These are phyloP conservation scores for Odontomachus brunneus DNA, from an alignment of 1,140 invertebrate genomes.

Conservation along the genomic window DNA sequence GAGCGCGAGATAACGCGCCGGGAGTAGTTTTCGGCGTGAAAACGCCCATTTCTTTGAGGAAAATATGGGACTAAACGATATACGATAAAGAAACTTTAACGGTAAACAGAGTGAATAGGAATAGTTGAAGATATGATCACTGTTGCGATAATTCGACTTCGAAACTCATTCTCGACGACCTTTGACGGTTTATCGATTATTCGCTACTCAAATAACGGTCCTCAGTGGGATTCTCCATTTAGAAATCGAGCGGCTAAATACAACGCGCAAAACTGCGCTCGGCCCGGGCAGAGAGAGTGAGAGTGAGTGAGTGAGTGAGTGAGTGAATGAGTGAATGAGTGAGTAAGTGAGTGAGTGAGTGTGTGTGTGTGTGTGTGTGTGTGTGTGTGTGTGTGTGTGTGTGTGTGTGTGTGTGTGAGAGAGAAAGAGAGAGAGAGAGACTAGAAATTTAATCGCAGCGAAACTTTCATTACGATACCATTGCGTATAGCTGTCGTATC, in stretches of 20 bases:
- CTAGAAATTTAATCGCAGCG: conserved; percentile 3
- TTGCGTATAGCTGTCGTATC: conserved; percentile 23
- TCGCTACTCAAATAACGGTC: neutral
- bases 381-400: neutral
- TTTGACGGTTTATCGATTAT: neutral
- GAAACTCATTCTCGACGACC: neutral
- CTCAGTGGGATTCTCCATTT: no score
- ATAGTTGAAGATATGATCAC: no score
- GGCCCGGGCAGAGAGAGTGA: no score
- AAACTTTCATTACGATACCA: conserved; percentile 18
- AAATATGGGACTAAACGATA: no score
- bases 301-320: neutral
- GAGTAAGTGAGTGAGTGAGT: neutral
- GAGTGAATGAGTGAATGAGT: neutral
- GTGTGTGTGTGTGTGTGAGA: neutral
- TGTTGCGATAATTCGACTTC: neutral
- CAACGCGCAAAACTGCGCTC: no score
- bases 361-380: no score
- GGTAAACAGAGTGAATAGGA: no score
- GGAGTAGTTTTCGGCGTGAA: no score
- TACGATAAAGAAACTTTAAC: no score
- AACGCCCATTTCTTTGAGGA: no score
- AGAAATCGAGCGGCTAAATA: no score
- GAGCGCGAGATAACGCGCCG: no score
- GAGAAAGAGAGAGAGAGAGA: neutral